Evolutionary conservation across 1,140 invertebrate species (phyloP).

Genomic region (Plectrocnemia conspersa): DNA sequence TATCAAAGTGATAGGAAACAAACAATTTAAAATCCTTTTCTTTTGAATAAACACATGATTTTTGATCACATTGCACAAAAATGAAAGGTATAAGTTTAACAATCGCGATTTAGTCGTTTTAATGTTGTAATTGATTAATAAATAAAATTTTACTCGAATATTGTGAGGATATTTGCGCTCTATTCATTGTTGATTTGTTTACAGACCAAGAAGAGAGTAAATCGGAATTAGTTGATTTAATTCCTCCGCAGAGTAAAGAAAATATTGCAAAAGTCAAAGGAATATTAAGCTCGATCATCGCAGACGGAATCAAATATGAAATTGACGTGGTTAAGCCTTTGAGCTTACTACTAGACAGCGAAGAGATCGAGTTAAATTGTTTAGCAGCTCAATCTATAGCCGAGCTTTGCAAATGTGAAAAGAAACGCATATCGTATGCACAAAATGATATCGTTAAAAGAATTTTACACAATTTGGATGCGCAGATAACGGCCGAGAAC

Average conservation of each 20-base stretch:
- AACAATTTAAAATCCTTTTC: no score
- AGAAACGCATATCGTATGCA: constrained; percentile 62
- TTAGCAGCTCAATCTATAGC: constrained; percentile 61
- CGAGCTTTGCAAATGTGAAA: constrained; percentile 65
- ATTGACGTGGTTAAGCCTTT: constrained; percentile 44
- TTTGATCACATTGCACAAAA: no score
- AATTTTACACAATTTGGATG: constrained; percentile 53
- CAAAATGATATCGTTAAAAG: constrained; percentile 54
- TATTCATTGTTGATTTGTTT: no score
- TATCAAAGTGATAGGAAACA: no score
- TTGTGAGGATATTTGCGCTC: no score
- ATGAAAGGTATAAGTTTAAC: no score
- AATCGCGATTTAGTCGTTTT: no score
- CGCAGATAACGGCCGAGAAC: constrained; percentile 42
- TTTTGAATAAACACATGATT: no score
- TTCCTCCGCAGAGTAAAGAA: constrained; percentile 5
- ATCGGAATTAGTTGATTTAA: no score
- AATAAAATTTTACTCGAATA: no score
- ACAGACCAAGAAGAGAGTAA: no score
- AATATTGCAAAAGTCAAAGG: constrained; percentile 18
- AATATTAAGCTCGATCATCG: constrained; percentile 36
- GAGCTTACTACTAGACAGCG: constrained; percentile 40
- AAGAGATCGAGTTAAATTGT: constrained; percentile 40
- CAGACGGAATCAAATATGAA: constrained; percentile 42
- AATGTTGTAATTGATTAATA: no score